Conservation (phyloP, 2,888 invertebrate genomes). For the Phalera bucephala region DNA sequence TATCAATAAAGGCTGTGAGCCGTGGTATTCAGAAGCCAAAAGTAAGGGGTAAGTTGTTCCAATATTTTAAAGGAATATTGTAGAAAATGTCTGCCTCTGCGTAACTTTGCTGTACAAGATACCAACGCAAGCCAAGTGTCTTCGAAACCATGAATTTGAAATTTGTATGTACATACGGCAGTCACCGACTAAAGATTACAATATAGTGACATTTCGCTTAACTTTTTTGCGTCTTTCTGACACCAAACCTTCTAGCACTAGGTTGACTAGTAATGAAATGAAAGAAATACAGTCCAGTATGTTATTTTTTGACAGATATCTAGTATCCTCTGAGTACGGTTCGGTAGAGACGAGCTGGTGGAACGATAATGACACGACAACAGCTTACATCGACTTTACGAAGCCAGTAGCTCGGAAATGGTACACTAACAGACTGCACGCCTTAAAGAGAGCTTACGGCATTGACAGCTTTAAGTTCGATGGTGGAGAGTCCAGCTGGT, state of each 20-base stretch:
- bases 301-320: constrained; percentile 48
- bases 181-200: no score
- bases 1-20: constrained; percentile 81
- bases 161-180: no score
- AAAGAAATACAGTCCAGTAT: no score
- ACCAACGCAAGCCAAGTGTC: no score
- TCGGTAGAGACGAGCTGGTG: constrained; percentile 80
- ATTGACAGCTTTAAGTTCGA: constrained; percentile 92
- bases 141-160: no score
- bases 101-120: no score
- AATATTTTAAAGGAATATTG: no score
- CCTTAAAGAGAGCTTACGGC: constrained; percentile 81
- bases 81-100: no score
- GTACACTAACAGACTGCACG: constrained; percentile 76
- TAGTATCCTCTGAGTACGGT: constrained; percentile 73
- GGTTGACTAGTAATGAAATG: no score
- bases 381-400: constrained; percentile 88
- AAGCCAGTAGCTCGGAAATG: constrained; percentile 85
- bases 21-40: constrained; percentile 70
- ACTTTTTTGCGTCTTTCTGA: no score
- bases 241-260: no score
- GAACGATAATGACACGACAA: constrained; percentile 74
- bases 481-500: constrained; percentile 88
- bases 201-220: no score
- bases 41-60: constrained; percentile 63